phyloP scores from a whole-genome alignment of 2,888 invertebrate genomes.

The Sinhomidia bicolor region DNA sequence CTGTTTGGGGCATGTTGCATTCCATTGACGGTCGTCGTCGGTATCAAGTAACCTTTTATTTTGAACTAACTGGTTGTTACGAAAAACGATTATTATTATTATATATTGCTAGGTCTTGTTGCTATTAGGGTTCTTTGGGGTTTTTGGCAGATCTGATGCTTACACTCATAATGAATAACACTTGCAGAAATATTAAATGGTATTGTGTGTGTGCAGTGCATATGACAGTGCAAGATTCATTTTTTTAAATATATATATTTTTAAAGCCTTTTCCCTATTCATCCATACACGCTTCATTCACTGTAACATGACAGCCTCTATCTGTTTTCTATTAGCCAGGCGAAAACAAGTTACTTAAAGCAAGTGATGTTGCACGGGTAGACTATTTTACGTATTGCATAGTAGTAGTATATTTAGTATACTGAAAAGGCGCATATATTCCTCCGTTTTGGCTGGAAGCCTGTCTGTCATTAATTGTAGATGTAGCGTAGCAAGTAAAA shows the following conservation, averaged over 20 bases:
- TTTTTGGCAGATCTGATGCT: not conserved
- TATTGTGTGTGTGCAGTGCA: not conserved
- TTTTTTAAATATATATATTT: too few relatives aligned
- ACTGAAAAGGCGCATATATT: too few relatives aligned
- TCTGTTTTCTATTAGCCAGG: not conserved
- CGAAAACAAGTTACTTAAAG: not conserved
- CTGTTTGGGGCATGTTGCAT: too few relatives aligned
- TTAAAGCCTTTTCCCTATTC: conserved; percentile 51
- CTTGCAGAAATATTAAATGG: conserved; percentile 45
- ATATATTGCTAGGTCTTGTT: not conserved
- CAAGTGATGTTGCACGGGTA: too few relatives aligned
- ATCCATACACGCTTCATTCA: not conserved
- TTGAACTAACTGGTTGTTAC: not conserved
- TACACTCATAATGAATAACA: conserved; percentile 36
- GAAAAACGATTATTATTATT: not conserved
- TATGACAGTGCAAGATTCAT: not conserved
- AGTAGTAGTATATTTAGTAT: too few relatives aligned
- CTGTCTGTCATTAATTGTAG: not conserved
- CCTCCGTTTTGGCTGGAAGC: not conserved
- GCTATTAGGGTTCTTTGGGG: not conserved
- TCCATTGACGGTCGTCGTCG: not conserved
- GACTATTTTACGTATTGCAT: too few relatives aligned
- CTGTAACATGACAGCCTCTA: not conserved
- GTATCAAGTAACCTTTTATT: not conserved
- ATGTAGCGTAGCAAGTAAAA: not conserved